These are phyloP conservation scores for Steinernema scapterisci DNA, from an alignment of 2,888 invertebrate species.

Conservation along the genomic window DNA sequence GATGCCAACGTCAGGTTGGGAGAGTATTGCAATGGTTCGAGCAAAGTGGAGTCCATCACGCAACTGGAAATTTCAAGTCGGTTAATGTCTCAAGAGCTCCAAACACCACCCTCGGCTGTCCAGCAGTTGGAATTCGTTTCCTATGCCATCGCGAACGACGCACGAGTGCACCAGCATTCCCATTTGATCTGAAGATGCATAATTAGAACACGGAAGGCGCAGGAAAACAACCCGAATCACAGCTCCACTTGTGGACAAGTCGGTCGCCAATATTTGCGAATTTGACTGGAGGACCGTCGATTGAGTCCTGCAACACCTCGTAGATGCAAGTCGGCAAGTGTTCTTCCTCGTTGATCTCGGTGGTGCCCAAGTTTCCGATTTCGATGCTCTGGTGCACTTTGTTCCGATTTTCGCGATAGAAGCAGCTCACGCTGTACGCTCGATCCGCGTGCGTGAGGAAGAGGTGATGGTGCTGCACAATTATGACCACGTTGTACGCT, in stretches of 20 bases:
- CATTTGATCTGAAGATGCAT: conserved; percentile 43
- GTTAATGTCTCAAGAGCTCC: no score
- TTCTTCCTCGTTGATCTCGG: conserved; percentile 35
- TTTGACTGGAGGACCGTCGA: conserved; percentile 54
- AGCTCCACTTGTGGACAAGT: conserved; percentile 63
- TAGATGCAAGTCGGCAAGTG: conserved; percentile 52
- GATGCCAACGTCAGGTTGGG: conserved; percentile 51
- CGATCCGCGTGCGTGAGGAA: conserved; percentile 57
- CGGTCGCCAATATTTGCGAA: conserved; percentile 64
- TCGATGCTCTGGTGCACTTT: conserved; percentile 24
- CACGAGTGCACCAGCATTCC: conserved; percentile 66
- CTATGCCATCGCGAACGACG: conserved; percentile 59
- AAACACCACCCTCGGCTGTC: conserved; percentile 66
- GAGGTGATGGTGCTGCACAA: conserved; percentile 64
- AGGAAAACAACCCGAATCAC: conserved; percentile 52
- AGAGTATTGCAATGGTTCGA: conserved; percentile 58
- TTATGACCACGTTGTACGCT: conserved; percentile 55
- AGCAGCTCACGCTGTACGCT: conserved; percentile 57
- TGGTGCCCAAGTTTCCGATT: conserved; percentile 39
- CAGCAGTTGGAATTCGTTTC: conserved; percentile 60
- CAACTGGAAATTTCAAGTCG: conserved; percentile 53
- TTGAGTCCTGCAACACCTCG: conserved; percentile 53
- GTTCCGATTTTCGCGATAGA: conserved; percentile 51
- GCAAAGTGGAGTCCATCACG: conserved; percentile 52
- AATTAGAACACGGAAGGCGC: not conserved